These are phyloP conservation scores for Chunga burmeisteri DNA, from an alignment of 2,113 vertebrate species.

Conservation along the genomic window DNA sequence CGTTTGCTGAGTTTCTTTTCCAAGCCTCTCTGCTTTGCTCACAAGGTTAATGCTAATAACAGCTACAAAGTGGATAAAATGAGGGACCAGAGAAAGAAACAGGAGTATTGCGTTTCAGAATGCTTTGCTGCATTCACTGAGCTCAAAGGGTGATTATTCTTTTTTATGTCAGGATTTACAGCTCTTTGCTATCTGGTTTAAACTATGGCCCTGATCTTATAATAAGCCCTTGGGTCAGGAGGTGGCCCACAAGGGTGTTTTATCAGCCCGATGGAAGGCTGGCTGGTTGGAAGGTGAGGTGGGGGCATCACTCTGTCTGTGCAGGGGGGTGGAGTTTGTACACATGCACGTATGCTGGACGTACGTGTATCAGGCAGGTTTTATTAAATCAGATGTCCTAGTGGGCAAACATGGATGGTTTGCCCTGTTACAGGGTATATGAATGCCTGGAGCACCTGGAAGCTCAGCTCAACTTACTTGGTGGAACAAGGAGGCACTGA, in stretches of 20 bases:
- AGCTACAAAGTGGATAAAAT: background rate
- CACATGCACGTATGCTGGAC: accelerated
- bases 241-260: background rate
- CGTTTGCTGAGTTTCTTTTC: background rate
- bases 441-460: background rate
- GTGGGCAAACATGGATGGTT: background rate
- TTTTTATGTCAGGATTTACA: background rate
- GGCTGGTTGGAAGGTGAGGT: background rate
- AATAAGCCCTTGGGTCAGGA: background rate
- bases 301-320: background rate
- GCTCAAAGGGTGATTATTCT: background rate
- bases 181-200: background rate
- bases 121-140: background rate
- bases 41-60: background rate
- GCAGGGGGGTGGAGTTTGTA: background rate
- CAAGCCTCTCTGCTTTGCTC: background rate
- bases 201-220: background rate
- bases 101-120: background rate
- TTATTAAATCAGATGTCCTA: background rate
- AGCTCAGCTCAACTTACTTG: background rate
- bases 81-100: background rate
- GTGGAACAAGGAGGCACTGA: background rate
- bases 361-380: background rate
- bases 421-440: background rate
- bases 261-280: background rate